Percentiles rank a stretch among this genome's conserved stretches.
These are phyloP conservation scores for Micropoecilia bifurca DNA, from an alignment of 2,797 vertebrate genomes.

Conservation along the genomic window DNA sequence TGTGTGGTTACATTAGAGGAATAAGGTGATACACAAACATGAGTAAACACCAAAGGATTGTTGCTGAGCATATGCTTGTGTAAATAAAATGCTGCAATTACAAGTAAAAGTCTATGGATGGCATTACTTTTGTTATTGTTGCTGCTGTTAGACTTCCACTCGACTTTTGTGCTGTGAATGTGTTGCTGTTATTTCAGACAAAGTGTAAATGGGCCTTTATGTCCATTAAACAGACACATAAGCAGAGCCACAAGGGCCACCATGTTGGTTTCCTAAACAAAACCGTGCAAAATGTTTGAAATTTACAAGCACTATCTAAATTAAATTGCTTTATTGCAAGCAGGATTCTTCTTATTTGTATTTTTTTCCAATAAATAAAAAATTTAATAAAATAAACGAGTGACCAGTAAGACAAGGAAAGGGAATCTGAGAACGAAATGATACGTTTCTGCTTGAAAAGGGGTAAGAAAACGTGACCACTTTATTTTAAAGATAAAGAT, in stretches of 20 bases:
- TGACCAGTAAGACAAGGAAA: no score
- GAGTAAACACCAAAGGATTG: conserved; percentile 27
- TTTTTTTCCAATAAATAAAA: no score
- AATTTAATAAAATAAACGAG: no score
- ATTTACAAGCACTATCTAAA: neutral
- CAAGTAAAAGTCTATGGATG: conserved; percentile 25
- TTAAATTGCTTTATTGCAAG: neutral
- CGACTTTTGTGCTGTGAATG: conserved; percentile 2
- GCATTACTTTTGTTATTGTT: conserved; percentile 19
- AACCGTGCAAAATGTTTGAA: neutral
- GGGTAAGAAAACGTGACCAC: no score
- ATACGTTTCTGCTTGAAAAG: no score
- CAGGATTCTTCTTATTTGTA: neutral
- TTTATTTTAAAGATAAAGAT: no score
- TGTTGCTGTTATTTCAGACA: neutral
- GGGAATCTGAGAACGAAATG: no score
- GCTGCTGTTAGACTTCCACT: conserved; percentile 10
- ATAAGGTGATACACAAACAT: conserved; percentile 40
- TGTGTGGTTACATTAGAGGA: conserved; percentile 62
- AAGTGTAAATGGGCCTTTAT: neutral
- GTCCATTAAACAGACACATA: neutral
- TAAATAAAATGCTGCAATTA: conserved; percentile 16
- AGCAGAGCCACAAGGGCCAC: neutral
- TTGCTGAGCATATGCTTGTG: conserved; percentile 23
- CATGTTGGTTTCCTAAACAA: neutral